phyloP scores from a whole-genome alignment of 2,113 vertebrate species.

The Tautogolabrus adspersus region DNA sequence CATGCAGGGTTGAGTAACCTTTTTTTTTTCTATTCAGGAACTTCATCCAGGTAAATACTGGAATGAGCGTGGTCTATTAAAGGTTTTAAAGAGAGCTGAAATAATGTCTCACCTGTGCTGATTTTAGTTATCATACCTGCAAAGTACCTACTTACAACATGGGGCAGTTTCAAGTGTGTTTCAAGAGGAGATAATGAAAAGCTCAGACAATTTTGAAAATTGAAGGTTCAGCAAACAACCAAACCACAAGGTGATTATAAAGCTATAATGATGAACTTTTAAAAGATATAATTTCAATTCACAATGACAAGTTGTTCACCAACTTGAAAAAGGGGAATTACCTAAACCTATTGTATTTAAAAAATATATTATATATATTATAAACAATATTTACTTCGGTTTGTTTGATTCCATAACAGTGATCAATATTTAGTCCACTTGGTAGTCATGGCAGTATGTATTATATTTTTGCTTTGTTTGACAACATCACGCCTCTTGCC shows the following conservation, averaged over 20 bases:
- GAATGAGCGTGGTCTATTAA: background rate
- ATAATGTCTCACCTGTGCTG: background rate
- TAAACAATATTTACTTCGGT: too few species aligned
- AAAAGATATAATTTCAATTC: background rate
- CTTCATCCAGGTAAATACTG: background rate
- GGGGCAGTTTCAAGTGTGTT: background rate
- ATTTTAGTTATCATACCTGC: background rate
- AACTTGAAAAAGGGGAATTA: background rate
- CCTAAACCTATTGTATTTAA: too few species aligned
- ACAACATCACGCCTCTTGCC: slow-evolving; percentile 63
- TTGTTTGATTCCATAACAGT: background rate
- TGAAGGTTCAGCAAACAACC: slow-evolving; percentile 25
- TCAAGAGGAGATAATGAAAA: slow-evolving; percentile 27
- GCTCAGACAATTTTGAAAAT: background rate
- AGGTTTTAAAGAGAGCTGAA: background rate
- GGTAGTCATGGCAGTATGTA: slow-evolving; percentile 51
- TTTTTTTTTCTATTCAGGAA: background rate
- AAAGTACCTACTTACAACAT: slow-evolving; percentile 1
- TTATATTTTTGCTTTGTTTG: slow-evolving; percentile 68
- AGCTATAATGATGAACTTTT: slow-evolving; percentile 4
- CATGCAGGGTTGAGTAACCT: background rate
- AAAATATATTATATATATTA: too few species aligned
- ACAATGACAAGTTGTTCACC: too few species aligned
- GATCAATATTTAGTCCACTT: slow-evolving; percentile 41
- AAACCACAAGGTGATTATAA: slow-evolving; percentile 9